Evolutionary conservation across 1,140 invertebrate genomes (phyloP).

Genomic region (Drosophila cardini): DNA sequence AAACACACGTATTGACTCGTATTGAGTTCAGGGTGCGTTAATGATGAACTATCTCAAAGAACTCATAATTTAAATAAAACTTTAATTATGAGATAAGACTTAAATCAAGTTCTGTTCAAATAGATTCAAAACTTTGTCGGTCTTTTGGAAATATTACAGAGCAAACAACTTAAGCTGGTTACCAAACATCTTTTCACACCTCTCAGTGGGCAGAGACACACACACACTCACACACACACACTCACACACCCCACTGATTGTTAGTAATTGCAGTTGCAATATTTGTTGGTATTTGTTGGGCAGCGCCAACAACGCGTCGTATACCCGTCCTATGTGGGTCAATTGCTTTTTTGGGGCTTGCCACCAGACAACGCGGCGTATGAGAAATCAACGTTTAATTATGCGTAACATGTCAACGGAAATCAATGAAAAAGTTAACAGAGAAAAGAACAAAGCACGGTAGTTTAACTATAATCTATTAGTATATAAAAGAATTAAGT

Average conservation of each 20-base stretch:
- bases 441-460: conserved; percentile 38
- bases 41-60: neutral
- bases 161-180: conserved; percentile 22
- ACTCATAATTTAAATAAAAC: conserved; percentile 58
- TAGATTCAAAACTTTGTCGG: neutral
- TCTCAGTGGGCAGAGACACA: conserved; percentile 32
- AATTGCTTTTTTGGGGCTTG: conserved; percentile 58
- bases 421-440: conserved; percentile 45
- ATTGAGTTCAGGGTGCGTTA: neutral
- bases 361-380: conserved; percentile 62
- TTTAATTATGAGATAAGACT: conserved; percentile 60
- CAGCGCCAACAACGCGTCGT: conserved; percentile 11
- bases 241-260: neutral
- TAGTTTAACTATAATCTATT: conserved; percentile 19
- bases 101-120: conserved; percentile 5
- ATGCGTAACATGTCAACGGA: conserved; percentile 70
- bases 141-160: conserved; percentile 13
- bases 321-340: conserved; percentile 34
- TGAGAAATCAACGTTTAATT: conserved; percentile 67
- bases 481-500: conserved; percentile 7
- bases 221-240: conserved; percentile 7
- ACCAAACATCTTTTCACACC: conserved; percentile 49
- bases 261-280: conserved; percentile 36
- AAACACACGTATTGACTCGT: neutral
- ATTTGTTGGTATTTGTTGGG: conserved; percentile 10